Evolutionary conservation across 2,797 vertebrate species (phyloP), one percentile per base, ranked within the genome.

Genomic region (Cirrhinus mrigala): DNA sequence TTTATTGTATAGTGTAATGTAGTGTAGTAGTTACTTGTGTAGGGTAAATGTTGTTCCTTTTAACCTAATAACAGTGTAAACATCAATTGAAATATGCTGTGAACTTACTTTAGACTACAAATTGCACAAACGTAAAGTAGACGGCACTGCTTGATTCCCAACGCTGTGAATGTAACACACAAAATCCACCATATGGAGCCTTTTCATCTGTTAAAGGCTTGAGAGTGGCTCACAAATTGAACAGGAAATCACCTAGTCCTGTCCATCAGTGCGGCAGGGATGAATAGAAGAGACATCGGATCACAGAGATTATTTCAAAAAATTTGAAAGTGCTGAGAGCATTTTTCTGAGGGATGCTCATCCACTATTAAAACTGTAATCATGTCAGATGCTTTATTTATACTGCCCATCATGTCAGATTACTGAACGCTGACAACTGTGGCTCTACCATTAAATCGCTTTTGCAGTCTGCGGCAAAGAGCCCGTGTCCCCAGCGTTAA

Each of bases 341-440:
- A 68, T 79, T 78, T 79, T 29, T 56, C 27, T 83, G 33, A 77
- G 54, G 64, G 40, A 46, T 74, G 69, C 52, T 89, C 62, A 82
- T 82, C 54, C 73, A 73, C 54, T 73, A 68, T 87, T 90, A 68
- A 87, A 77, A 80, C 44, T 27, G 64, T 80, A 68, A 88, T 88
- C 87, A 88, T 82, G 78, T 78, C 69, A 37, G 27, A 77, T 88
- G 71, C 68, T 54, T 89, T 83, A 87, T 86, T 89, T 69, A 88
- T 87, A 58, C 69, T 81, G 73, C 60, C 77, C 82, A 87, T 83
- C 86, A 86, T 83, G 87, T 83, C 71, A 83, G 86, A 87, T 85
- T 87, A 88, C 54, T 66, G 69, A 75, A 44, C 24, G 18, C 77
- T 77, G 80, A 80, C 66, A 66, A 82, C 44, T 54, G 64, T 74